phyloP scores from a whole-genome alignment of 2,888 invertebrate species.

The Hydropsyche betteni region DNA sequence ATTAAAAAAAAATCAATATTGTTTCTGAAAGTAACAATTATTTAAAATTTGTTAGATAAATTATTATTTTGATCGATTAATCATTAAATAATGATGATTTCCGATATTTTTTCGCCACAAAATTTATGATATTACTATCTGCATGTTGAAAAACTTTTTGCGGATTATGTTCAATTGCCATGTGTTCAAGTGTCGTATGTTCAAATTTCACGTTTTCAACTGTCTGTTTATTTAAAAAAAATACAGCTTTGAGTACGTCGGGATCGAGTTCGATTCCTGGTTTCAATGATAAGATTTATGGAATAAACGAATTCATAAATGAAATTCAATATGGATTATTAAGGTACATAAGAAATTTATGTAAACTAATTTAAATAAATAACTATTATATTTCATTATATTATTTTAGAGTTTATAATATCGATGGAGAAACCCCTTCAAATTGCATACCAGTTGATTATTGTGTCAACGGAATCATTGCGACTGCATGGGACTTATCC shows the following conservation, averaged over 20 bases:
- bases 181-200: too few species aligned
- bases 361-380: neutral
- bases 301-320: conserved; percentile 74
- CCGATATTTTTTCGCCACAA: too few species aligned
- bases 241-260: conserved; percentile 53
- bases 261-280: conserved; percentile 73
- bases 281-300: conserved; percentile 85
- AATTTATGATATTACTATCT: too few species aligned
- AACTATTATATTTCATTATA: neutral
- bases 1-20: too few species aligned
- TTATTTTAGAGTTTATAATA: neutral
- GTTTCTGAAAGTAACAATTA: too few species aligned
- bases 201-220: too few species aligned
- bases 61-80: too few species aligned
- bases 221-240: neutral
- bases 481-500: conserved; percentile 73
- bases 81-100: too few species aligned
- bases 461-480: conserved; percentile 83
- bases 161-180: too few species aligned
- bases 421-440: conserved; percentile 58
- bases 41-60: too few species aligned
- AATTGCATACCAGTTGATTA: conserved; percentile 83
- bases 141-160: too few species aligned
- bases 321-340: conserved; percentile 73
- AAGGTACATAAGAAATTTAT: conserved; percentile 8